Evolutionary conservation across 2,113 vertebrate species (phyloP).

Genomic region (Podarcis cretensis): DNA sequence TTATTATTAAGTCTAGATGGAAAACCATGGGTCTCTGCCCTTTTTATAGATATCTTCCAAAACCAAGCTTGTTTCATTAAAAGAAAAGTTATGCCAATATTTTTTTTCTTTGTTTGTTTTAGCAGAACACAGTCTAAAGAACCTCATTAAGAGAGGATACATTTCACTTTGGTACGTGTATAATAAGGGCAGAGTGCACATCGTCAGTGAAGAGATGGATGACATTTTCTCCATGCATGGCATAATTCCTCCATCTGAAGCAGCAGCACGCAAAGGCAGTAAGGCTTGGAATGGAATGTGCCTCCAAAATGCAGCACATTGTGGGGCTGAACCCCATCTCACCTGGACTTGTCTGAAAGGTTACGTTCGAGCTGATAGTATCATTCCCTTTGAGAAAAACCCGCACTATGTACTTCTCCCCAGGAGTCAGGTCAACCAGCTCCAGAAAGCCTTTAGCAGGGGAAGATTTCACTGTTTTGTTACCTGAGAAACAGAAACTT

Average conservation of each 20-base stretch:
- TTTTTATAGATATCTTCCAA: not conserved
- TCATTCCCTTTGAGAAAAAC: conserved; percentile 91
- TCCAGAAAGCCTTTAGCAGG: conserved; percentile 84
- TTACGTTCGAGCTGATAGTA: conserved; percentile 87
- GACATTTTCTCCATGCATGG: conserved; percentile 55
- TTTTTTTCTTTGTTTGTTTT: not conserved
- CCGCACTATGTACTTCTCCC: conserved; percentile 92
- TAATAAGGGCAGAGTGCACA: conserved; percentile 9
- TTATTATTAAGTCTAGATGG: not conserved
- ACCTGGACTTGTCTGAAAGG: conserved; percentile 98
- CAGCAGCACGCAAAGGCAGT: conserved; percentile 19
- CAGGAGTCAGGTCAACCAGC: conserved; percentile 90
- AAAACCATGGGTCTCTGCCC: not conserved
- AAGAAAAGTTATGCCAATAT: not conserved
- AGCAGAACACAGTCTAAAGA: not conserved
- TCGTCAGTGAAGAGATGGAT: not conserved
- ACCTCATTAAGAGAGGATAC: not conserved
- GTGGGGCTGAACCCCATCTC: conserved; percentile 78
- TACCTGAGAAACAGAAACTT: conserved; percentile 88
- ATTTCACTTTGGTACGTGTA: not conserved
- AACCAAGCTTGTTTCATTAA: not conserved
- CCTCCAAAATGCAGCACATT: conserved; percentile 50
- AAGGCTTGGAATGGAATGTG: conserved; percentile 51
- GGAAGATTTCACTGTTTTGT: conserved; percentile 87
- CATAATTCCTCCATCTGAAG: conserved; percentile 27